These are phyloP conservation scores for Pseudorhombus dupliciocellatus DNA, from an alignment of 2,113 vertebrate species.

Conservation along the genomic window DNA sequence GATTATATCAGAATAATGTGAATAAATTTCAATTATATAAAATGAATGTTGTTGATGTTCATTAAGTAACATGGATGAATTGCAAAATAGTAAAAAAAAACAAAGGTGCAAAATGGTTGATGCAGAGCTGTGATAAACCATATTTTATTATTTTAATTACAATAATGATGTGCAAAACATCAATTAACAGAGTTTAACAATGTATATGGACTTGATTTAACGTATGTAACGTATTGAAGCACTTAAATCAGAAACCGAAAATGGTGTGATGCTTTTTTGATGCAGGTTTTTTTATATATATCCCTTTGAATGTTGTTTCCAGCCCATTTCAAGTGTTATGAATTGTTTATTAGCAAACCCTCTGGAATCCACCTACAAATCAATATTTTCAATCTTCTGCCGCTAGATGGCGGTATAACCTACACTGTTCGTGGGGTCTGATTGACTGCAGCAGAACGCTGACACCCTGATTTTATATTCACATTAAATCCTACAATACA, in stretches of 20 bases:
- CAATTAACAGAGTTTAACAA: not conserved
- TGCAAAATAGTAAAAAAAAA: not conserved
- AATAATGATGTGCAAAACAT: not conserved
- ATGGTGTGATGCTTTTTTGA: too few species aligned
- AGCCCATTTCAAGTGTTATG: too few species aligned
- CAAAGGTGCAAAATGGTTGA: too few species aligned
- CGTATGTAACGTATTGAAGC: too few species aligned
- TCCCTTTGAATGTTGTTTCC: too few species aligned
- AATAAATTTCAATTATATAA: slow-evolving; percentile 19
- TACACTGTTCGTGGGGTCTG: not conserved
- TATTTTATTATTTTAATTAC: too few species aligned
- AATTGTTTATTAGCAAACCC: too few species aligned
- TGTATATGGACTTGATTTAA: not conserved
- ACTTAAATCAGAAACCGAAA: too few species aligned
- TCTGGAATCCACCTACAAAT: not conserved
- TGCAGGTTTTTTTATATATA: too few species aligned
- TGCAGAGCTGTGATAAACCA: too few species aligned
- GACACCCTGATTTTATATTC: not conserved
- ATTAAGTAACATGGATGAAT: not conserved
- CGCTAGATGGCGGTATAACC: slow-evolving; percentile 47
- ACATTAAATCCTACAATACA: not conserved
- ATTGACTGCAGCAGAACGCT: not conserved
- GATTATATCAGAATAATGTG: slow-evolving; percentile 12
- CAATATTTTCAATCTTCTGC: not conserved
- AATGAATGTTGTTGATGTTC: slow-evolving; percentile 14